Conservation (phyloP, 2,113 vertebrate species). For the Passer montanus region DNA sequence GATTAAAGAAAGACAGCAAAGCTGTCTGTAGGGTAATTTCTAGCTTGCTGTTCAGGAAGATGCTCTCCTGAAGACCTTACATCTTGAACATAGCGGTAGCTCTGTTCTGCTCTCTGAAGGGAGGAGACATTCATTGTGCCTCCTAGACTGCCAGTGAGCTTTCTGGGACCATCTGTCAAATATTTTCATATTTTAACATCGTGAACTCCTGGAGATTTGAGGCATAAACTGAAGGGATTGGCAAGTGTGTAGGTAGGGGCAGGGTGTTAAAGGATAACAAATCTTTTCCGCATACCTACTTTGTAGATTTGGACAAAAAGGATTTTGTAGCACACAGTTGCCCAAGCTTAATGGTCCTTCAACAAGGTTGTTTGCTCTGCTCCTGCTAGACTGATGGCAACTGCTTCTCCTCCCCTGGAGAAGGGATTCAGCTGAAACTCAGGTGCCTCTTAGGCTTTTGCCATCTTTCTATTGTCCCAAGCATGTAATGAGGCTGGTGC, state of each 20-base stretch:
- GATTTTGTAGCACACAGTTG: background rate
- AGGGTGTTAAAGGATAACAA: background rate
- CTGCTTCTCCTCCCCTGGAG: background rate
- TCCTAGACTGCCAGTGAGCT: background rate
- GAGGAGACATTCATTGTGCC: background rate
- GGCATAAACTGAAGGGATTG: background rate
- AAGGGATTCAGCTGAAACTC: background rate
- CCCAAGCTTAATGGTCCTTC: background rate
- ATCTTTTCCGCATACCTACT: background rate
- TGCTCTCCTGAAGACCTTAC: background rate
- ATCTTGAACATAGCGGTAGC: background rate
- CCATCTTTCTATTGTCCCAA: no score
- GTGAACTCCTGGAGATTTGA: background rate
- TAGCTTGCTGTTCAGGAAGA: background rate
- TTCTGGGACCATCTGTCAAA: background rate
- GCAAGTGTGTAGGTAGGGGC: background rate
- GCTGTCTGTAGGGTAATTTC: background rate
- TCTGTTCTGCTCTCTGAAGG: background rate
- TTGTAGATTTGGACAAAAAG: background rate
- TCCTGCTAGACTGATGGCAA: background rate
- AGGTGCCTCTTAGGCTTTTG: background rate
- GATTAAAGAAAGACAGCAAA: background rate
- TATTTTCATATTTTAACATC: background rate
- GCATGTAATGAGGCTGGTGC: no score
- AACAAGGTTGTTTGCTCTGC: rapidly evolving